Base-by-base conservation (phyloP, 2,888 invertebrate species). In the Callyntrura guangdongensis region DNA sequence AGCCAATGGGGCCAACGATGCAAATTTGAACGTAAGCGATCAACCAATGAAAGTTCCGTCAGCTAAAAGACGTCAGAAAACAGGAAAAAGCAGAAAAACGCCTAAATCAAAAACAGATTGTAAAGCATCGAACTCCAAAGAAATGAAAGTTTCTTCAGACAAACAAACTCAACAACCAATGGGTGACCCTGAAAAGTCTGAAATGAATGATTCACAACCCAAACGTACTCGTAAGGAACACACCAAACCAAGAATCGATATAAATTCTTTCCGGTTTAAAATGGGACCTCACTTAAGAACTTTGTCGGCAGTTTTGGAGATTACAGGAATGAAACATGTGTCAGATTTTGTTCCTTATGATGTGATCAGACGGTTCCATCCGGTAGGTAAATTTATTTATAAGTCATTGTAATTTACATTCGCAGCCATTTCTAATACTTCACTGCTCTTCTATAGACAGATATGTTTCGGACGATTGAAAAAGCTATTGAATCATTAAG, bases 291-390 rank as follows among this genome's bases (percentile, higher is more conserved):
- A 72, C 20, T 56, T 85, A 53, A 12, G 85, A 4, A 20, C 25
- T 27, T 17, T 84, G 8, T 49, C 84, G 6, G 69, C 85, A 1
- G n/a, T 85, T 8, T 22, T 85, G 12, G 72, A 85, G 12, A 49
- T 85, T 2, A 20, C 72, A 6, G 85, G 72, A 45, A 36, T 56
- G 12, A 85, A 85, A 14, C 1, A 12, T 11, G 56, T 45, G 9
- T 59, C 59, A 0, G 59, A 85, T 56, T 59, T 53, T 20, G 27
- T 72, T 14, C 85, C 85, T 0, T 74, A 72, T 36, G 85, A 72
- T 17, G 5, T 85, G 0, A 72, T 85, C 11, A 49, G 59, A 36
- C 85, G 85, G 17, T 85, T 85, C 17, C 72, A 85, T 72, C 85
- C 85, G 0, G 85, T 85, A 85, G 27, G 69, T 67, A n/a, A n/a